Evolutionary conservation across 2,888 invertebrate species (phyloP), one percentile per base, ranked within the genome.

Genomic region (Lepidochitona cinerea): DNA sequence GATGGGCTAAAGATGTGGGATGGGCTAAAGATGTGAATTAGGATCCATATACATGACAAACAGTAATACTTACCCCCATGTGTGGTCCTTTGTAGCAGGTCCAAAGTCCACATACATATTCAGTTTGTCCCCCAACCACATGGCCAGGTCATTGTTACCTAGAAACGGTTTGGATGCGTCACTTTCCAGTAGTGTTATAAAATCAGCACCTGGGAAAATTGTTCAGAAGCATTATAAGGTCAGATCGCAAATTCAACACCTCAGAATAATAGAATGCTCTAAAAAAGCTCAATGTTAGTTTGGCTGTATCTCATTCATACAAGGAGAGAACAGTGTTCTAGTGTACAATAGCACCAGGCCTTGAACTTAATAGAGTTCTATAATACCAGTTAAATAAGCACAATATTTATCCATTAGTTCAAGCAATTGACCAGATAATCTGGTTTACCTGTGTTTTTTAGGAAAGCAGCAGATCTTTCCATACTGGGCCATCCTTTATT

Each of bases 151-250:
- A 79, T 90, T 90, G 82, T 91, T 91, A 36, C 91, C 91, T 12
- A 91, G 87, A 78, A 89, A 91, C 7, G 90, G 88, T 77, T 91
- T 91, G n/a, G 90, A 90, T 4, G 90, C 90, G 83, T 91, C 91
- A 78, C 90, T 90, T 74, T 90, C 90, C 72, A 91, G 77, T 75
- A 91, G 78, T 0, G 90, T 89, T 53, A 91, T 87, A 12, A 91
- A 83, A 80, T 91, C 91, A 37, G 89, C 90, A 68, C 86, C 89
- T 89, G 54, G 12, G 26, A 18, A 12, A 41, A 41, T n/a, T n/a
- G n/a, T n/a, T n/a, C n/a, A n/a, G n/a, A n/a, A n/a, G n/a, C n/a
- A n/a, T n/a, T n/a, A n/a, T n/a, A n/a, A n/a, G n/a, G n/a, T n/a
- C n/a, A n/a, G n/a, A n/a, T n/a, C n/a, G n/a, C n/a, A n/a, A n/a